These are phyloP conservation scores for Pediacus dermestoides DNA, from an alignment of 2,888 invertebrate genomes.

Conservation along the genomic window DNA sequence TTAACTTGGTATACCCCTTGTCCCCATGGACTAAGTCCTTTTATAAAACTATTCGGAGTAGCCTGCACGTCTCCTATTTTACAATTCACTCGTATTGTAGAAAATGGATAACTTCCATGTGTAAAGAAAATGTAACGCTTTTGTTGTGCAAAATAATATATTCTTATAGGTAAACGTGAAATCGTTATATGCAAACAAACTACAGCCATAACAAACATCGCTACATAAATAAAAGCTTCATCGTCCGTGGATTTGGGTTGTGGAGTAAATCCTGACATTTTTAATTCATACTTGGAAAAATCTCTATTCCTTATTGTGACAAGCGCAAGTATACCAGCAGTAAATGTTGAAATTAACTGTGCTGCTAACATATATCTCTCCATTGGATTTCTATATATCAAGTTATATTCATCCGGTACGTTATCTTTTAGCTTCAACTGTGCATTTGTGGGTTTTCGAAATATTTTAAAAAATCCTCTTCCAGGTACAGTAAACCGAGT, in stretches of 20 bases:
- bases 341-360: conserved; percentile 33
- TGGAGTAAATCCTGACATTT: no score
- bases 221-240: conserved; percentile 30
- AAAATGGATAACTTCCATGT: conserved; percentile 33
- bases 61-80: conserved; percentile 33
- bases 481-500: no score
- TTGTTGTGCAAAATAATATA: conserved; percentile 39
- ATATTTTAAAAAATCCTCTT: conserved; percentile 27
- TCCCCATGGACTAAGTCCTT: conserved; percentile 37
- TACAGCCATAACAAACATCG: conserved; percentile 29
- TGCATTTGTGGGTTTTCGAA: conserved; percentile 24
- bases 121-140: conserved; percentile 40
- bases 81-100: conserved; percentile 27
- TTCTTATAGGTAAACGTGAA: conserved; percentile 39
- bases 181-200: conserved; percentile 32
- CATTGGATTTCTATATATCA: conserved; percentile 43
- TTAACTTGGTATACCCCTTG: conserved; percentile 34
- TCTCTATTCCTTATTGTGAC: conserved; percentile 19
- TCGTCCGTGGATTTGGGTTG: conserved; percentile 21
- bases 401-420: conserved; percentile 38
- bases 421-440: conserved; percentile 35
- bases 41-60: conserved; percentile 8
- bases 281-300: conserved; percentile 12
- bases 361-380: conserved; percentile 34
- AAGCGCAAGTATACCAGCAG: conserved; percentile 23